Evolutionary conservation across 2,888 invertebrate species (phyloP).

Genomic region (Apamea anceps): DNA sequence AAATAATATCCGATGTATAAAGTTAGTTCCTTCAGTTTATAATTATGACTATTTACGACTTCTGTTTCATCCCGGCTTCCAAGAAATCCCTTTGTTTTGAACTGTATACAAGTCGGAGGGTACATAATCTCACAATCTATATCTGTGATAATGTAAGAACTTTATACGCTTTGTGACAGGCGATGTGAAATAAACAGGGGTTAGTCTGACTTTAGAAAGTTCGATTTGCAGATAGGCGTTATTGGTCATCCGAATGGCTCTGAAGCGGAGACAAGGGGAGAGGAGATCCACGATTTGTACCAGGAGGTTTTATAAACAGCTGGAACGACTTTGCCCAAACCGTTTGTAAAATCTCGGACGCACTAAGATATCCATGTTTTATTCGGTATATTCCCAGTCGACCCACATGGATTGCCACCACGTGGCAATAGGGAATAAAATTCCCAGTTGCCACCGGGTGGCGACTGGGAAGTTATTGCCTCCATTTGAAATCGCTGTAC

Average conservation of each 20-base stretch:
- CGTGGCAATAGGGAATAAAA: no score
- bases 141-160: conserved; percentile 20
- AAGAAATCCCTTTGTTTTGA: conserved; percentile 50
- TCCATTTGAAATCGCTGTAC: no score
- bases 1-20: conserved; percentile 38
- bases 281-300: background rate
- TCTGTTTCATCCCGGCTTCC: conserved; percentile 35
- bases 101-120: background rate
- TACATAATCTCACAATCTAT: conserved; percentile 3
- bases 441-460: no score
- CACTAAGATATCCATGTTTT: background rate
- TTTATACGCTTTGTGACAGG: background rate
- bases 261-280: background rate
- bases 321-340: background rate
- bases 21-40: conserved; percentile 39
- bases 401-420: no score
- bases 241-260: background rate
- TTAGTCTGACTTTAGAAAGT: background rate
- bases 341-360: background rate
- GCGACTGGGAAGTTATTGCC: no score
- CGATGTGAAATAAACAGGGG: conserved; percentile 4
- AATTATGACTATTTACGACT: conserved; percentile 42
- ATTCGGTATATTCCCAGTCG: no score
- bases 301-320: background rate
- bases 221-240: background rate